Percentiles rank a stretch among this genome's conserved stretches.
Evolutionary conservation across 2,888 invertebrate genomes (phyloP).

Genomic region (Nymphalis c-album): DNA sequence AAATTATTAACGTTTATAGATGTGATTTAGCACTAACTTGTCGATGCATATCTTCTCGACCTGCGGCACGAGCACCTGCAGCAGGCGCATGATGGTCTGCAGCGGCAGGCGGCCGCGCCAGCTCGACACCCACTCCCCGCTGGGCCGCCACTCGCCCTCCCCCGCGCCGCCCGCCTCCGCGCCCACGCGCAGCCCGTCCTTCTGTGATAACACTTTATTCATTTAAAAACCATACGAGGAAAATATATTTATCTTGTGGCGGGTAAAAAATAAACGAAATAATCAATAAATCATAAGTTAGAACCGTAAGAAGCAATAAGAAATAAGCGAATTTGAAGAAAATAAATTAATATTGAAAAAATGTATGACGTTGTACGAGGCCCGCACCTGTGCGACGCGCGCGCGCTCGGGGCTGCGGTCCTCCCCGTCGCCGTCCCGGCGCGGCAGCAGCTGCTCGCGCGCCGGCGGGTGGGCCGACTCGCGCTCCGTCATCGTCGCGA

Average conservation of each 20-base stretch:
- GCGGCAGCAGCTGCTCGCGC: conserved; percentile 51
- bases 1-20: too few relatives aligned
- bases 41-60: conserved; percentile 99
- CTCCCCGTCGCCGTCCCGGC: conserved; percentile 52
- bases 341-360: too few relatives aligned
- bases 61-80: conserved; percentile 99
- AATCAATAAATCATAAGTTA: too few relatives aligned
- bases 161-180: conserved; percentile 40
- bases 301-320: too few relatives aligned
- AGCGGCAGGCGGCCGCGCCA: conserved; percentile 99
- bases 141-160: conserved; percentile 89
- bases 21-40: conserved; percentile 84
- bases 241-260: too few relatives aligned
- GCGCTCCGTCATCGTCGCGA: conserved; percentile 96
- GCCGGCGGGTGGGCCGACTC: conserved; percentile 90
- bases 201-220: conserved; percentile 55
- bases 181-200: conserved; percentile 83
- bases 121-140: conserved; percentile 95
- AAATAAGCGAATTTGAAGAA: too few relatives aligned
- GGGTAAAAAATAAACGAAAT: too few relatives aligned
- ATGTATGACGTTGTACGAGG: not conserved
- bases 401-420: conserved; percentile 34
- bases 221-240: too few relatives aligned
- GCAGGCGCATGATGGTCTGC: conserved; percentile 98
- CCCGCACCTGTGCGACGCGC: not conserved